Evolutionary conservation across 2,113 vertebrate genomes (phyloP).

Genomic region (Telmatochromis bifrenatus): DNA sequence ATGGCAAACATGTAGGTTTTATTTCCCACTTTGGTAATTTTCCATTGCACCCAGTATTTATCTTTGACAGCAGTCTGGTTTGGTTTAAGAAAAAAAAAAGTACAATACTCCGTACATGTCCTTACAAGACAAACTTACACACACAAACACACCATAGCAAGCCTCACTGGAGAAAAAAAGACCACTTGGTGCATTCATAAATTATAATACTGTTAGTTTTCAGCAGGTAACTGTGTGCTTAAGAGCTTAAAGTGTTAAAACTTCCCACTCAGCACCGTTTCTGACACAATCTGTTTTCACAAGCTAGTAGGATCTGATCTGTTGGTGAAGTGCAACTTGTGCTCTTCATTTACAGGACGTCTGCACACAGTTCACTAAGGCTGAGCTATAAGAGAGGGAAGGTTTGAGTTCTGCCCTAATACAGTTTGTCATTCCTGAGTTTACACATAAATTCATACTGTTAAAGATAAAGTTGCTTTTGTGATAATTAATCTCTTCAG

Average conservation of each 20-base stretch:
- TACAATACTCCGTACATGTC: neutral
- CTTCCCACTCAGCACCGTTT: neutral
- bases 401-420: neutral
- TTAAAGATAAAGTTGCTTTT: neutral
- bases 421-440: neutral
- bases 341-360: neutral
- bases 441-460: neutral
- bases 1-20: neutral
- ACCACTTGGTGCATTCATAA: neutral
- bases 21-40: conserved; percentile 1
- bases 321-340: neutral
- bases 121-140: neutral
- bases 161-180: neutral
- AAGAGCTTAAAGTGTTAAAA: neutral
- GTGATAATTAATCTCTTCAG: neutral
- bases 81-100: neutral
- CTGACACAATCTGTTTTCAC: neutral
- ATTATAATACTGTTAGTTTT: neutral
- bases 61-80: neutral
- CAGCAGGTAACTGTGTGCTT: neutral
- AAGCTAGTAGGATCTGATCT: neutral
- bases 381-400: neutral
- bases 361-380: neutral
- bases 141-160: neutral
- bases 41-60: conserved; percentile 11